Percentiles rank a stretch among this genome's conserved stretches.
Conservation (phyloP, 1,140 invertebrate genomes). For the Helicoverpa armigera region DNA sequence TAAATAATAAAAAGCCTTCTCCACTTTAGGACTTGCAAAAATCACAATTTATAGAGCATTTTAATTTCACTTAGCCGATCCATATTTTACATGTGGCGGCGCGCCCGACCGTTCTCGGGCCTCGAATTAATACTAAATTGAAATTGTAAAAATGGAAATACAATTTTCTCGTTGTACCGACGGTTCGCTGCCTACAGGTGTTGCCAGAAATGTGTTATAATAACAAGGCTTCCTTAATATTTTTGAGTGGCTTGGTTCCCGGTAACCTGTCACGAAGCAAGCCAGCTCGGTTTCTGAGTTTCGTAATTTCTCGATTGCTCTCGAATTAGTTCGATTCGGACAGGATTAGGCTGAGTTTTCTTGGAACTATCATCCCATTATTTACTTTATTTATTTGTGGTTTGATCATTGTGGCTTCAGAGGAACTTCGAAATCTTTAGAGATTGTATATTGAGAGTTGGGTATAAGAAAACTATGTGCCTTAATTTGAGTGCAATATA, state of each 20-base stretch:
- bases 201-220: slow-evolving; percentile 79
- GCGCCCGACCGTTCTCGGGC: slow-evolving; percentile 76
- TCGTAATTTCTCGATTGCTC: slow-evolving; percentile 40
- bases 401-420: no score
- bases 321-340: slow-evolving; percentile 5
- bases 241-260: slow-evolving; percentile 50
- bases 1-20: slow-evolving; percentile 86
- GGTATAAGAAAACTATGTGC: no score
- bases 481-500: no score
- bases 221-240: slow-evolving; percentile 73
- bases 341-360: slow-evolving; percentile 1
- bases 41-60: slow-evolving; percentile 87
- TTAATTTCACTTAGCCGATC: slow-evolving; percentile 87
- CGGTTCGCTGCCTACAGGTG: slow-evolving; percentile 72
- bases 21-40: slow-evolving; percentile 86
- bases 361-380: not conserved
- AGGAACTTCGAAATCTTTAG: no score
- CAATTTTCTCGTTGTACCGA: slow-evolving; percentile 83
- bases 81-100: slow-evolving; percentile 86
- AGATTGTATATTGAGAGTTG: no score
- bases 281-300: slow-evolving; percentile 27
- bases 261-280: slow-evolving; percentile 33
- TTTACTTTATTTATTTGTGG: no score
- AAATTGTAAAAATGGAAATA: slow-evolving; percentile 87
- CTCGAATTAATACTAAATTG: slow-evolving; percentile 86